Base-by-base conservation (phyloP, 2,113 vertebrate genomes). In the Sterrhoptilus dennistouni region DNA sequence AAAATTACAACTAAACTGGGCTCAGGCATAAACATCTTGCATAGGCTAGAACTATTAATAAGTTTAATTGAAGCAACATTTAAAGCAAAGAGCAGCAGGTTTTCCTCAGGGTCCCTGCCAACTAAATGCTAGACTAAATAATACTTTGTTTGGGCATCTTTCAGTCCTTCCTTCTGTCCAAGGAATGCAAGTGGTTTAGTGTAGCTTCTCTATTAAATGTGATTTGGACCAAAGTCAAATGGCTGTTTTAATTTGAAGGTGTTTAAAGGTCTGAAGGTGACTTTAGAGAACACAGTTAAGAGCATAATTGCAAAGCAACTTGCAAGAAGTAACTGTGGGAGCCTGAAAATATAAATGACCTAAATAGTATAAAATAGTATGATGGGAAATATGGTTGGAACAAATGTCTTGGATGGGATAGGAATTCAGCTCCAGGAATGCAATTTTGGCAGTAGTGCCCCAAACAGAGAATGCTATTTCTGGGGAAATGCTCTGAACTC, bases 381-480 rank as follows among this genome's bases (percentile, higher is more conserved):
- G 88, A 92, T 93, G 90, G 93, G 92, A 94, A 96, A 90, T 94
- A 47, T 11, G 86, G 52, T 49, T 29, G 90, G 65, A 96, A 77
- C 22, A 63, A 88, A 91, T 78, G 47, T 81, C 90, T 93, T 88
- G 82, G 83, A 80, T 63, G 40, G 85, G 85, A 64, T 42, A 84
- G 83, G 86, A 95, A 78, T 92, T 81, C 85, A 81, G 80, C 49
- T 92, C 64, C 72, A 81, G 76, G 96, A 94, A 94, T 78, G 88
- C 52, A 40, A 8, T 79, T 88, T 92, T 97, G 95, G 95, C 92
- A 90, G 90, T 22, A 74, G 40, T 19, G 40, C 93, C 64, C 76
- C 80, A 95, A 95, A 89, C 64, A 84, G 56, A 79, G 87, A 94
- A 87, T 31, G 77, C 90, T 94, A 61, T 96, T 96, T 96, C 88